Evolutionary conservation across 2,888 invertebrate genomes (phyloP).

Genomic region (Drosophila nigricruria): DNA sequence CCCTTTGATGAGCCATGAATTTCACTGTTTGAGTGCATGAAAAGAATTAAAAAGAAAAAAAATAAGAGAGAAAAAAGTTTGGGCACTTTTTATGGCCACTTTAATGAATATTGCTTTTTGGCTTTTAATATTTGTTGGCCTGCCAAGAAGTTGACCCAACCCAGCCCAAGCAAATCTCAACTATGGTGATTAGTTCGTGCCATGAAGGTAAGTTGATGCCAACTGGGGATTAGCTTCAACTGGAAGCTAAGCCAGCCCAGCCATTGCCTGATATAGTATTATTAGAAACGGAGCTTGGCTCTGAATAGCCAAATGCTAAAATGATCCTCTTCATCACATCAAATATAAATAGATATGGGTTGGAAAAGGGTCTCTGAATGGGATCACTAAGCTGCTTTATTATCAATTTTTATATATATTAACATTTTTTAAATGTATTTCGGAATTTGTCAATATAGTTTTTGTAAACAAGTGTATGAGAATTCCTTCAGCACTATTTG

Average conservation of each 20-base stretch:
- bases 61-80: conserved; percentile 22
- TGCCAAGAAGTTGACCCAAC: conserved; percentile 18
- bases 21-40: conserved; percentile 38
- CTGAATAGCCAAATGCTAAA: neutral
- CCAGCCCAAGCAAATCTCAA: conserved; percentile 34
- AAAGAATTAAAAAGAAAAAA: conserved; percentile 18
- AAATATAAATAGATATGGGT: neutral
- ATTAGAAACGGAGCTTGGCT: neutral
- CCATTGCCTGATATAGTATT: conserved; percentile 27
- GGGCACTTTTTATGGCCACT: conserved; percentile 64
- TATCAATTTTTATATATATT: too few species aligned
- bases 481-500: too few species aligned
- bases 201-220: conserved; percentile 39
- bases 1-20: conserved; percentile 65
- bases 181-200: conserved; percentile 41
- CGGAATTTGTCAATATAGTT: too few species aligned
- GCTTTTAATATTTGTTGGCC: conserved; percentile 67
- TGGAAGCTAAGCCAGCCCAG: neutral
- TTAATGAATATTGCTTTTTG: conserved; percentile 79
- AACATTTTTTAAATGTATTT: too few species aligned
- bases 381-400: neutral
- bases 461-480: too few species aligned
- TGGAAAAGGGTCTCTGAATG: neutral
- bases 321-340: neutral
- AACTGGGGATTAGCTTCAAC: conserved; percentile 30